Conservation (phyloP, 2,113 vertebrate genomes). For the Rhipidura dahli region DNA sequence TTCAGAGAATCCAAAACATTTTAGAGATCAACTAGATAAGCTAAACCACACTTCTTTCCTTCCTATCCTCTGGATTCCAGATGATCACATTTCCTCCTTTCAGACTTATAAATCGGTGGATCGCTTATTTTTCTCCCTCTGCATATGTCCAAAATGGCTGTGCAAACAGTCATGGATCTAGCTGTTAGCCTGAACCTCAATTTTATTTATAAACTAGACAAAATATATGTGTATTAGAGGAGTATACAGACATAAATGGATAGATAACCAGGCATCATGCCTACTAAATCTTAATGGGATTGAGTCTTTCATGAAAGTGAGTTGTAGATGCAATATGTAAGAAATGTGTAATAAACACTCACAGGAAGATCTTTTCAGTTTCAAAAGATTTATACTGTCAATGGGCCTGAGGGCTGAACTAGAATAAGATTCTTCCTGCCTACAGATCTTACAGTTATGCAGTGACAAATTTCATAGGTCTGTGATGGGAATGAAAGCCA, state of each 20-base stretch:
- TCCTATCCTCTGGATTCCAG: not conserved
- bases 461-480: not conserved
- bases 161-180: not conserved
- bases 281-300: not conserved
- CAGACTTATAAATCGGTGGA: not conserved
- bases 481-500: not conserved
- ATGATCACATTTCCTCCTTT: not conserved
- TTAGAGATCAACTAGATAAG: not conserved
- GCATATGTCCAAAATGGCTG: not conserved
- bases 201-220: not conserved
- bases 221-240: not conserved
- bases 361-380: not conserved
- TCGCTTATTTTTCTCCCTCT: not conserved
- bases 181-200: not conserved
- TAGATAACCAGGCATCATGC: not conserved
- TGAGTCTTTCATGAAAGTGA: not conserved
- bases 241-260: not conserved
- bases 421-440: not conserved
- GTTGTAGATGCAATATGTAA: not conserved
- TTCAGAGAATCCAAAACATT: not conserved
- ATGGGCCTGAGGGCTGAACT: not conserved
- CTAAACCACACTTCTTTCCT: not conserved
- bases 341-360: not conserved
- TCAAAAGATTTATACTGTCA: not conserved
- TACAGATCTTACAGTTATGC: not conserved